Percentiles rank a stretch among this genome's conserved stretches.
Conservation (phyloP, 2,797 vertebrate genomes). For the Argyrosomus regius region DNA sequence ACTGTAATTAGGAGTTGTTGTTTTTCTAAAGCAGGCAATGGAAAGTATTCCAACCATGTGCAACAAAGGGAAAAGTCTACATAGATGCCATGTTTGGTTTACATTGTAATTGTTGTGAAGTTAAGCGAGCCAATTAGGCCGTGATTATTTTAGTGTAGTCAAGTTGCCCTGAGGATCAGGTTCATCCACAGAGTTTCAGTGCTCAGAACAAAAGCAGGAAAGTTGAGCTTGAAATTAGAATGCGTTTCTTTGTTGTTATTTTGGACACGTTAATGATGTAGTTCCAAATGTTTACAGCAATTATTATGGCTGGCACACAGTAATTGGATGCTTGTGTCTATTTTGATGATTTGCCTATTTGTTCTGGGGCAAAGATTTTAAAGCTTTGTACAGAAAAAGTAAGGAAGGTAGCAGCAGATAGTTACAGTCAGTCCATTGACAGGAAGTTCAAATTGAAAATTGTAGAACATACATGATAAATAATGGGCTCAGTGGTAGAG, state of each 20-base stretch:
- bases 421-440: background rate
- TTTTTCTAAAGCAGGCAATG: slow-evolving; percentile 73
- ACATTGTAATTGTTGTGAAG: slow-evolving; percentile 81
- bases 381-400: slow-evolving; percentile 32
- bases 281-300: slow-evolving; percentile 71
- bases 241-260: slow-evolving; percentile 76
- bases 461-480: background rate
- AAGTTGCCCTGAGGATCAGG: slow-evolving; percentile 70
- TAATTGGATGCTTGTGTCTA: slow-evolving; percentile 66
- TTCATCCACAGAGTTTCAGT: slow-evolving; percentile 65
- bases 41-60: slow-evolving; percentile 66
- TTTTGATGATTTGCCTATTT: slow-evolving; percentile 66
- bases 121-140: slow-evolving; percentile 84
- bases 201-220: slow-evolving; percentile 67
- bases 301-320: slow-evolving; percentile 55
- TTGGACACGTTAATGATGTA: slow-evolving; percentile 72
- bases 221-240: slow-evolving; percentile 76
- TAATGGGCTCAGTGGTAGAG: too few species aligned
- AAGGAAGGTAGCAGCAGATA: background rate
- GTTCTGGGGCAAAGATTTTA: slow-evolving; percentile 47
- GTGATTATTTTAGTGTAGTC: slow-evolving; percentile 77
- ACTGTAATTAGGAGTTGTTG: slow-evolving; percentile 77
- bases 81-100: slow-evolving; percentile 75
- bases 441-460: background rate
- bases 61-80: slow-evolving; percentile 72